phyloP scores from a whole-genome alignment of 2,113 vertebrate species.

The Sinocyclocheilus anophthalmus region DNA sequence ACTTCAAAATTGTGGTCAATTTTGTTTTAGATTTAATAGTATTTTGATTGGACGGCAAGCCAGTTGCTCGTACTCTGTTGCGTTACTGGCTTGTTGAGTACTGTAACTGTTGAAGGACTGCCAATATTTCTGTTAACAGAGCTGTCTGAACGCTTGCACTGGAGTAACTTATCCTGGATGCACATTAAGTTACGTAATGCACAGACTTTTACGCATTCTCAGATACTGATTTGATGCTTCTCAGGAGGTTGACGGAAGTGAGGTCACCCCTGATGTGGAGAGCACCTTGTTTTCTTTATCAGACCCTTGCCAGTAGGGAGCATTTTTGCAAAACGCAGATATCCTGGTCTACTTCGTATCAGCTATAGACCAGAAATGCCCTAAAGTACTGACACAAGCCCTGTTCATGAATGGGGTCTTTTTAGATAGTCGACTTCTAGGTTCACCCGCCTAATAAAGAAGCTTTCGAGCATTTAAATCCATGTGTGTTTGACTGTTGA shows the following conservation, averaged over 20 bases:
- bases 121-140: constrained; percentile 59
- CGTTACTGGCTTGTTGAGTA: constrained; percentile 73
- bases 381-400: constrained; percentile 12
- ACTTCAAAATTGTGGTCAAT: constrained; percentile 36
- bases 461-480: constrained; percentile 43
- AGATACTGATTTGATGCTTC: neutral
- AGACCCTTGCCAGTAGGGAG: neutral
- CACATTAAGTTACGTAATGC: constrained; percentile 55
- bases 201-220: neutral
- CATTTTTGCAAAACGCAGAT: neutral
- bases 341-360: neutral
- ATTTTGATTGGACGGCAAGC: constrained; percentile 19
- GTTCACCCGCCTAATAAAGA: constrained; percentile 12
- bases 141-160: constrained; percentile 74
- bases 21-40: constrained; percentile 30
- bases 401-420: neutral
- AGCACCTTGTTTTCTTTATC: constrained; percentile 39
- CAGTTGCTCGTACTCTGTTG: constrained; percentile 23
- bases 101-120: constrained; percentile 77
- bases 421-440: neutral
- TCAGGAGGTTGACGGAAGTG: constrained; percentile 15
- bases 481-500: constrained; percentile 56
- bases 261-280: neutral
- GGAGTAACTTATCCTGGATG: constrained; percentile 66
- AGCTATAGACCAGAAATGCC: constrained; percentile 10